Evolutionary conservation across 2,888 invertebrate species (phyloP).

Genomic region (Aplocera efformata): DNA sequence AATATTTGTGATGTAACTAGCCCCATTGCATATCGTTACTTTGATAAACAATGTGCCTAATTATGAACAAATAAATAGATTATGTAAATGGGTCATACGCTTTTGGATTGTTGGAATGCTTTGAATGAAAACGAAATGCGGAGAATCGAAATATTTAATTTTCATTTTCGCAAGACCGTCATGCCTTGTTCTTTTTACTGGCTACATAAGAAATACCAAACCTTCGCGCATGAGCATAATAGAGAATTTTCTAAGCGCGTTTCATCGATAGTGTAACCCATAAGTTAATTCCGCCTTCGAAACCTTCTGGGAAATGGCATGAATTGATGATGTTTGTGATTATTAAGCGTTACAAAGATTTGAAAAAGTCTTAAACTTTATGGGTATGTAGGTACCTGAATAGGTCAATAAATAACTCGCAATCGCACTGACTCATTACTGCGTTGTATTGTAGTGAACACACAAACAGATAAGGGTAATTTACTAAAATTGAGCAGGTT

Average conservation of each 20-base stretch:
- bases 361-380: too few species aligned
- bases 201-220: too few species aligned
- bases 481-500: constrained; percentile 13
- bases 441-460: constrained; percentile 10
- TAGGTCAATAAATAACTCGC: constrained; percentile 8
- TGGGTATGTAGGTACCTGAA: too few species aligned
- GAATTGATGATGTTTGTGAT: too few species aligned
- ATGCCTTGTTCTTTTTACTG: constrained; percentile 13
- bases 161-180: constrained; percentile 10
- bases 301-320: too few species aligned
- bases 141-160: constrained; percentile 11
- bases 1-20: constrained; percentile 9
- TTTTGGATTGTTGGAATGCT: constrained; percentile 5
- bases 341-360: too few species aligned
- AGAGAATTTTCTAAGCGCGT: too few species aligned
- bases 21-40: constrained; percentile 13
- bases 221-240: too few species aligned
- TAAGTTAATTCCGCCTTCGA: too few species aligned
- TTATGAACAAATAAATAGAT: constrained; percentile 24
- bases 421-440: constrained; percentile 10
- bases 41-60: constrained; percentile 16
- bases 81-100: constrained; percentile 19
- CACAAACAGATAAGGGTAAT: constrained; percentile 14
- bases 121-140: constrained; percentile 2
- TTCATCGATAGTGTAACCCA: too few species aligned